These are phyloP conservation scores for Pygocentrus nattereri DNA, from an alignment of 2,797 vertebrate species.

Conservation along the genomic window DNA sequence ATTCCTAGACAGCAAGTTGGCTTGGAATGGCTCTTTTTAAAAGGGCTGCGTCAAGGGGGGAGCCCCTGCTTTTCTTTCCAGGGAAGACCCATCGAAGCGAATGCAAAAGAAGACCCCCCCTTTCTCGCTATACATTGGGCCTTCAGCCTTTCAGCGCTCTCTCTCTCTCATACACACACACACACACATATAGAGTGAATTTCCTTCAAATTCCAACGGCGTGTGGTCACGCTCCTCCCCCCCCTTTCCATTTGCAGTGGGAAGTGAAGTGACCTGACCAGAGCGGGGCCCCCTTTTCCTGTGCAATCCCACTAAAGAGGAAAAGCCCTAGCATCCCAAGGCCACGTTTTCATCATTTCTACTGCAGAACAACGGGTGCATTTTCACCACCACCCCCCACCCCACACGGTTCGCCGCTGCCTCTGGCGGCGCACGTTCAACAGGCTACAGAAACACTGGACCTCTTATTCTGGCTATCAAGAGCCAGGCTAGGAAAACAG, in stretches of 20 bases:
- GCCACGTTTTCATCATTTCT: conserved; percentile 53
- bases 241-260: conserved; percentile 62
- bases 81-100: conserved; percentile 62
- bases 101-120: conserved; percentile 53
- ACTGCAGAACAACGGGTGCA: conserved; percentile 54
- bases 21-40: conserved; percentile 53
- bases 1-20: conserved; percentile 66
- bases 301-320: conserved; percentile 53
- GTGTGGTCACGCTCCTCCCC: conserved; percentile 70
- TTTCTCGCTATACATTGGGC: conserved; percentile 60
- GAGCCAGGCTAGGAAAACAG: conserved; percentile 38
- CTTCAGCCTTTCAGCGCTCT: conserved; percentile 63
- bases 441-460: conserved; percentile 37
- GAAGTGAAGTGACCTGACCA: conserved; percentile 54
- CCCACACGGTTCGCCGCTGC: conserved; percentile 19
- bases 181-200: conserved; percentile 62
- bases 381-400: conserved; percentile 28
- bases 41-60: conserved; percentile 68
- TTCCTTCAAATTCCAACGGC: conserved; percentile 74
- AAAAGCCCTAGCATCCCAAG: conserved; percentile 59
- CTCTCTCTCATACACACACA: too few relatives aligned
- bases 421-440: conserved; percentile 46
- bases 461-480: conserved; percentile 44
- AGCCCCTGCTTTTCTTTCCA: conserved; percentile 69
- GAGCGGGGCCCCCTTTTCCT: conserved; percentile 49